Percentiles rank a stretch among this genome's conserved stretches.
phyloP scores from a whole-genome alignment of 2,113 vertebrate genomes.

The Myrmophylax atrothorax region DNA sequence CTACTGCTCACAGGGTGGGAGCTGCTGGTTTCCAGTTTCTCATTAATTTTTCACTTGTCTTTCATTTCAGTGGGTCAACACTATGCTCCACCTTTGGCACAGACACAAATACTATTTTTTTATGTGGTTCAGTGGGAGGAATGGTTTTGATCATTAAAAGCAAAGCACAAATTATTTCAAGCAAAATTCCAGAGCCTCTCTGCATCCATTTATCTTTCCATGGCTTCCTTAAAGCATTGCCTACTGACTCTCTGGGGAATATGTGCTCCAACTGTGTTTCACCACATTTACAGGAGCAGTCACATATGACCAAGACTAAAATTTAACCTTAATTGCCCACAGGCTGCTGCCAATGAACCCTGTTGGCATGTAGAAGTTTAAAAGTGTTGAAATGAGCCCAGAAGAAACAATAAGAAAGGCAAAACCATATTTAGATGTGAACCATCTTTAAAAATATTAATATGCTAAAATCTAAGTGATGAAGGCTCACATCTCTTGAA shows the following conservation, averaged over 20 bases:
- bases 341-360: slow-evolving; percentile 9
- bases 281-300: slow-evolving; percentile 56
- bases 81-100: slow-evolving; percentile 51
- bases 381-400: background rate
- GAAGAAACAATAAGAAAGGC: background rate
- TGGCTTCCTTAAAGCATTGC: slow-evolving; percentile 60
- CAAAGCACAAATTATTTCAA: slow-evolving; percentile 66
- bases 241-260: slow-evolving; percentile 48
- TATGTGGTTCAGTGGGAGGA: slow-evolving; percentile 60
- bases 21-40: slow-evolving; percentile 48
- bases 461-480: background rate
- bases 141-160: slow-evolving; percentile 68
- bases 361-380: background rate
- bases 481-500: background rate
- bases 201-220: slow-evolving; percentile 54
- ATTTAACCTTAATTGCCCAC: slow-evolving; percentile 28
- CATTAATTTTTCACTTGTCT: slow-evolving; percentile 59
- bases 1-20: slow-evolving; percentile 45
- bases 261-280: slow-evolving; percentile 53
- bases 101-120: slow-evolving; percentile 36
- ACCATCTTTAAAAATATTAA: background rate
- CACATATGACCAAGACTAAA: slow-evolving; percentile 52
- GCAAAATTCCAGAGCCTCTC: slow-evolving; percentile 48
- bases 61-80: slow-evolving; percentile 40
- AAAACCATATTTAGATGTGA: background rate